phyloP scores from a whole-genome alignment of 1,140 invertebrate genomes.

The Lutraria rhynchaena region DNA sequence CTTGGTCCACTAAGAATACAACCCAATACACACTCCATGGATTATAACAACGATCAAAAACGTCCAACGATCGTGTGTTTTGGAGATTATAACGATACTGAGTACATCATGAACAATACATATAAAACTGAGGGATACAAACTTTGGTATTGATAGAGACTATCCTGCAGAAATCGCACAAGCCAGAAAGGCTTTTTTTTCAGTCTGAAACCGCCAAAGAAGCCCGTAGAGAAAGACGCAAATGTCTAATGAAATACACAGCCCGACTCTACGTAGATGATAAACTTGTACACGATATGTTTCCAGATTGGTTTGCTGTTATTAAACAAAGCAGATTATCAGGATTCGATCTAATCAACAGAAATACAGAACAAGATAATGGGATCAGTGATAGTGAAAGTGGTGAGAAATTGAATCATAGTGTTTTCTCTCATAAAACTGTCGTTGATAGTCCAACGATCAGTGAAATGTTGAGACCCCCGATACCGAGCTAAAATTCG shows the following conservation, averaged over 20 bases:
- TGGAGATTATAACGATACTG: background rate
- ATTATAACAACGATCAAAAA: background rate
- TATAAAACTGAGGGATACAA: background rate
- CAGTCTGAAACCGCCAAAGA: background rate
- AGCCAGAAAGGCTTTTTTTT: background rate
- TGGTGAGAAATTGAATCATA: no score
- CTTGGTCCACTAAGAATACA: no score
- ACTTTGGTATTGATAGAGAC: constrained; percentile 7
- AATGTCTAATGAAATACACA: background rate
- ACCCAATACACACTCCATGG: background rate
- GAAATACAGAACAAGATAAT: background rate
- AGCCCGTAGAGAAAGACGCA: background rate
- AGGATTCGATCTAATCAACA: background rate
- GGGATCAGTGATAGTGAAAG: no score
- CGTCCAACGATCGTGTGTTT: constrained; percentile 11
- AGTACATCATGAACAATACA: background rate
- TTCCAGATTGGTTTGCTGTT: constrained; percentile 14
- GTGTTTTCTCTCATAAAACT: background rate
- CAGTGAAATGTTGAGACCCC: background rate
- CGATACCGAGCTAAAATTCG: background rate
- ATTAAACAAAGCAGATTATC: background rate
- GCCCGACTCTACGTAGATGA: constrained; percentile 3
- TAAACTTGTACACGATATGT: background rate
- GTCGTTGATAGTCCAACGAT: background rate
- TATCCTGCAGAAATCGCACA: background rate